Percentiles rank a stretch among this genome's conserved stretches.
These are phyloP conservation scores for Arvicola amphibius DNA, from an alignment of 2,797 vertebrate genomes.

Conservation along the genomic window DNA sequence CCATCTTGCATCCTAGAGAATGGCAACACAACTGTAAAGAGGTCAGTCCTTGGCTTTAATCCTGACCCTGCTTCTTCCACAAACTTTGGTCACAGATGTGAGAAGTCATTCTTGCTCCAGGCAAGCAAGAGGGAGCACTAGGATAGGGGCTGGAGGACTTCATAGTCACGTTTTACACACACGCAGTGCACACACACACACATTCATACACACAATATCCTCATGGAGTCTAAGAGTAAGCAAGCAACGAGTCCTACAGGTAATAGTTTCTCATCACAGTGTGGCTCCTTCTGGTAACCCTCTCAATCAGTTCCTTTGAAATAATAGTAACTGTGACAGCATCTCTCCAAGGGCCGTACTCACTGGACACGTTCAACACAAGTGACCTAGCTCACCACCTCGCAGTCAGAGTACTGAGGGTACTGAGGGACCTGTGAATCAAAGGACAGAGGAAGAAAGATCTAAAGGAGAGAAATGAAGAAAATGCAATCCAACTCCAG, in stretches of 20 bases:
- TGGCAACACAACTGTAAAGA: background rate
- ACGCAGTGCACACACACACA: background rate
- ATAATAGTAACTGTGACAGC: background rate
- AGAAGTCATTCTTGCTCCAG: background rate
- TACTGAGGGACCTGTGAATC: background rate
- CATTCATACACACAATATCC: background rate
- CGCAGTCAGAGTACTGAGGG: background rate
- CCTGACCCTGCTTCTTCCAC: background rate
- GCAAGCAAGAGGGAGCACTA: background rate
- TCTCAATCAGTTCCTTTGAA: background rate
- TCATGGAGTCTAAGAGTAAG: slow-evolving; percentile 19
- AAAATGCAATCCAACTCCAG: background rate
- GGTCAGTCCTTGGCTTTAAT: background rate
- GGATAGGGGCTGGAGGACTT: background rate
- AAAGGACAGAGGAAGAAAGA: slow-evolving; percentile 21
- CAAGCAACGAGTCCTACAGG: background rate
- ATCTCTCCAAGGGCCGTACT: background rate
- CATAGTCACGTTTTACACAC: background rate
- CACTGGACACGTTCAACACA: background rate
- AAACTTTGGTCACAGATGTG: background rate
- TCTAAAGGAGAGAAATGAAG: slow-evolving; percentile 3
- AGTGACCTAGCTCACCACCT: background rate
- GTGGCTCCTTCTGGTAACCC: background rate
- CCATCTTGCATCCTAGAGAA: background rate
- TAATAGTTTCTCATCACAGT: background rate